A percentile compares a stretch with the other conserved stretches of the same genome.
Evolutionary conservation across 2,888 invertebrate species (phyloP).

Genomic region (Taenaris catops): DNA sequence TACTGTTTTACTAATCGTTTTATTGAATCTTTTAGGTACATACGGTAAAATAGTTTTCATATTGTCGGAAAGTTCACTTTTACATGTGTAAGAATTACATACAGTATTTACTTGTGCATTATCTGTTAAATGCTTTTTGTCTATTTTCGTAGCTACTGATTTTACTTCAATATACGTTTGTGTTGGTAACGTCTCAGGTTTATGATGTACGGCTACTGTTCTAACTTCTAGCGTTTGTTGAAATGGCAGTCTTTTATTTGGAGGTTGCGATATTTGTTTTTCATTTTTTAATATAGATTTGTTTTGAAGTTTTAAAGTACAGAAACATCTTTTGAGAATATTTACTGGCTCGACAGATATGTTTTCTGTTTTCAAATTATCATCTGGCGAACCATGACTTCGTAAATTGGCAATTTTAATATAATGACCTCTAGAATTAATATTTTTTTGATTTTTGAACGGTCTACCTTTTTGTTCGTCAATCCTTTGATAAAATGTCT

Average conservation of each 20-base stretch:
- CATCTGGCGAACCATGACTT: slow-evolving; percentile 14
- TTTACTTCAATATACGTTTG: slow-evolving; percentile 12
- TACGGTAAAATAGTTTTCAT: slow-evolving; percentile 38
- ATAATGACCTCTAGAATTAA: too few species aligned
- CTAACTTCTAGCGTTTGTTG: slow-evolving; percentile 23
- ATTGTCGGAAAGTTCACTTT: slow-evolving; percentile 15
- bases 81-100: slow-evolving; percentile 7
- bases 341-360: slow-evolving; percentile 29
- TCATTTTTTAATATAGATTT: slow-evolving; percentile 4
- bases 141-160: slow-evolving; percentile 15
- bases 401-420: slow-evolving; percentile 3
- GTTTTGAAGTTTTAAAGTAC: slow-evolving; percentile 34
- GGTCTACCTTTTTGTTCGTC: not conserved
- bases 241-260: slow-evolving; percentile 5
- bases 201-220: slow-evolving; percentile 21
- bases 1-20: slow-evolving; percentile 29
- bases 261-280: slow-evolving; percentile 1
- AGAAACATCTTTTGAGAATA: slow-evolving; percentile 39
- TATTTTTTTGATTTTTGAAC: slow-evolving; percentile 8
- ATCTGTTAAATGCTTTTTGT: slow-evolving; percentile 14
- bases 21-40: slow-evolving; percentile 34
- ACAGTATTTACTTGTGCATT: not conserved
- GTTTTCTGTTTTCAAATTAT: slow-evolving; percentile 18
- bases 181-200: slow-evolving; percentile 11
- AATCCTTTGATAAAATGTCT: too few species aligned